Base-by-base conservation (phyloP, 2,113 vertebrate genomes). In the Pachycephala philippinensis region DNA sequence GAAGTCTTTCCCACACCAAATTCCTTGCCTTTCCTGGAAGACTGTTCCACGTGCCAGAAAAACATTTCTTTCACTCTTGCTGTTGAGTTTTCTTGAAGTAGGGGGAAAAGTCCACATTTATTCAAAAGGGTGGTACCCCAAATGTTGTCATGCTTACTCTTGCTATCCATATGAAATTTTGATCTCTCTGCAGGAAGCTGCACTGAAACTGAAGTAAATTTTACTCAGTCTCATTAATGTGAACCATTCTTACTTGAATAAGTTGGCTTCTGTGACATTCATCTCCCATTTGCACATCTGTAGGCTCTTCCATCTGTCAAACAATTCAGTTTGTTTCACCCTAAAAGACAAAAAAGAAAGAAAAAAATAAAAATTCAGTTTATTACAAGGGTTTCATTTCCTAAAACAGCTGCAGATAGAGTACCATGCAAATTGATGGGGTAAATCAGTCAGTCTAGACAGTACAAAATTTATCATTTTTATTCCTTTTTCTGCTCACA, bases 301-400 rank as follows among this genome's bases (percentile, higher is more conserved):
- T 68, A 99, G 98, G 95, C 98, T 99, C 91, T 98, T 98, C 99
- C 99, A 99, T 82, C 99, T 98, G 93, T 99, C 99, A 96, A 99
- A 99, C 95, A 99, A 97, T 64, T 99, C 99, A 1, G 99, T 99
- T 78, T 99, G 99, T 97, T 99, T 99, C 93, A 99, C 99, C 99
- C 99, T 99, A 70, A 89, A 95, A 68, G 3, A 60, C 4, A 76
- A 75, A 70, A 56, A 95, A 61, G 26, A 83, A 95, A 71, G n/a
- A 88, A 79, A 89, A 49, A 75, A 44, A 54, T 2, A 70, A 78
- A 78, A 89, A 49, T 22, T 66, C 27, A 40, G 8, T 33, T 72
- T 47, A 66, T 39, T 79, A 39, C 30, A 80, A 70, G 26, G 15
- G 6, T 21, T 74, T 84, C 0, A 23, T 40, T 69, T 86, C 68